Conservation (phyloP, 2,797 vertebrate genomes). For the Dryobates pubescens region DNA sequence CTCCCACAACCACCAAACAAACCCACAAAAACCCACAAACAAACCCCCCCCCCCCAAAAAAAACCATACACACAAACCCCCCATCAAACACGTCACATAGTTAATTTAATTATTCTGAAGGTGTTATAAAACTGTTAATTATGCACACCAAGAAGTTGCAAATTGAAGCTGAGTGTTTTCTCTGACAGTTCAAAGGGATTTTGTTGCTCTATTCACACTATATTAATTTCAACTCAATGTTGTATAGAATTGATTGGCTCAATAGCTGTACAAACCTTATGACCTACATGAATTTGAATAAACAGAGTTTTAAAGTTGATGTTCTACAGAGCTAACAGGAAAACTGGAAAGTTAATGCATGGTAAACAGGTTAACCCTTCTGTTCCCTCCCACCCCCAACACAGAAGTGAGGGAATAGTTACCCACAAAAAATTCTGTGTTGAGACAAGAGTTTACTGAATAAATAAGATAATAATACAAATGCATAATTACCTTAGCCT, state of each 20-base stretch:
- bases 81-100: neutral
- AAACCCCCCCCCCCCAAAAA: neutral
- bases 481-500: too few species aligned
- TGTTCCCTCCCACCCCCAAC: too few species aligned
- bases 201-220: neutral
- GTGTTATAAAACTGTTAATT: neutral
- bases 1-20: neutral
- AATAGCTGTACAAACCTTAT: neutral
- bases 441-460: too few species aligned
- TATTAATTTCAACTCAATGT: neutral
- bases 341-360: neutral
- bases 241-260: neutral
- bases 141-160: neutral
- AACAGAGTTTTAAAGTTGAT: neutral
- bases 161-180: neutral
- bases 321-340: neutral
- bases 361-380: too few species aligned
- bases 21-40: neutral
- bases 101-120: neutral
- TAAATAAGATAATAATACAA: too few species aligned
- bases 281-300: neutral
- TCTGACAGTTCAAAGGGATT: constrained; percentile 16
- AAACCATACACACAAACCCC: neutral
- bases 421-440: too few species aligned
- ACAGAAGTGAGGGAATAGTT: too few species aligned